Evolutionary conservation across 2,113 vertebrate species (phyloP).

Genomic region (Clupea harengus): DNA sequence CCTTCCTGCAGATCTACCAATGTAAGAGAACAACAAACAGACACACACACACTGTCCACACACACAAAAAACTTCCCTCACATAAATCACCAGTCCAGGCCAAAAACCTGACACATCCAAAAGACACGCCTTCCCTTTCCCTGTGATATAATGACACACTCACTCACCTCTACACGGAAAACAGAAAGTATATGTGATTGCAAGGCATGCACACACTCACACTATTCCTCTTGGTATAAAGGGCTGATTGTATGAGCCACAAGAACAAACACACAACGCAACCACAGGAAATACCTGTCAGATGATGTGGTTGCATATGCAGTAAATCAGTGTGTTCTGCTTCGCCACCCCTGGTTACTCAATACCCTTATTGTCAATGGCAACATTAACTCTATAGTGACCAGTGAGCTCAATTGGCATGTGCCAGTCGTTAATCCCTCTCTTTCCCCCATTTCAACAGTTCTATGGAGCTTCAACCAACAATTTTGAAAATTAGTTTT

Average conservation of each 20-base stretch:
- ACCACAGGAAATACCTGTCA: constrained; percentile 55
- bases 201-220: constrained; percentile 21
- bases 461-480: too few species aligned
- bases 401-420: not conserved
- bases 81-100: too few species aligned
- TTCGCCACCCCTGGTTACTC: not conserved
- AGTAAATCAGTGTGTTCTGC: constrained; percentile 22
- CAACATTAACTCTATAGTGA: constrained; percentile 3
- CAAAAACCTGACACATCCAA: too few species aligned
- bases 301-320: constrained; percentile 36
- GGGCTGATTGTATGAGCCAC: constrained; percentile 37
- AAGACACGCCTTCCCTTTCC: too few species aligned
- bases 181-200: not conserved
- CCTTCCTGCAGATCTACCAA: constrained; percentile 96
- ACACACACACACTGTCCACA: constrained; percentile 2
- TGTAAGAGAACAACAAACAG: constrained; percentile 76
- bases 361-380: not conserved
- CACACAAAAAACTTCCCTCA: too few species aligned
- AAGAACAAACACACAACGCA: constrained; percentile 40
- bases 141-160: not conserved
- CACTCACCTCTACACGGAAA: not conserved
- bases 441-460: not conserved
- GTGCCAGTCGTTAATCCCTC: not conserved
- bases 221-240: constrained; percentile 23
- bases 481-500: too few species aligned